A percentile compares a stretch with the other conserved stretches of the same genome.
These are phyloP conservation scores for Acrobasis repandana DNA, from an alignment of 2,888 invertebrate species.

Conservation along the genomic window DNA sequence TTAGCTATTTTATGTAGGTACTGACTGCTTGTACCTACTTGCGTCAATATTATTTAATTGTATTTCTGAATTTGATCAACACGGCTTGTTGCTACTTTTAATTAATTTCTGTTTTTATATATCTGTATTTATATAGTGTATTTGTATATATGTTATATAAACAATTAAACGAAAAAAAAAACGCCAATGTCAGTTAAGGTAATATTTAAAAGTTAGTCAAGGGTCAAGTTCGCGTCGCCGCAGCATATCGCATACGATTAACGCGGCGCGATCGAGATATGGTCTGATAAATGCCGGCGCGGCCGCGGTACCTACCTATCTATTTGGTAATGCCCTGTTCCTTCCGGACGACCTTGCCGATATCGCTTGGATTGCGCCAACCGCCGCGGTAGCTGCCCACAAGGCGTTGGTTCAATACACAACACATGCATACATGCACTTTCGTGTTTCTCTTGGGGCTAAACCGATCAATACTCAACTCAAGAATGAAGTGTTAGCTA, in stretches of 20 bases:
- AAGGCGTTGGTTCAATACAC: constrained; percentile 16
- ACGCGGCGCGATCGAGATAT: constrained; percentile 53
- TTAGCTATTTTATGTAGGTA: not conserved
- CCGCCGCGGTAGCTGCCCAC: constrained; percentile 23
- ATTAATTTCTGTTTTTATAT: too few species aligned
- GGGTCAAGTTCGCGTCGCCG: constrained; percentile 57
- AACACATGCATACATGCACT: not conserved
- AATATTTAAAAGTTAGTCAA: constrained; percentile 13
- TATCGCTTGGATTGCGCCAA: constrained; percentile 47
- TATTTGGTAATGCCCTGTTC: constrained; percentile 69
- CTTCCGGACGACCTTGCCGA: constrained; percentile 72
- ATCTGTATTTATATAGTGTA: too few species aligned
- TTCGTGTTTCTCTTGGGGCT: not conserved
- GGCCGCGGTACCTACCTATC: constrained; percentile 58
- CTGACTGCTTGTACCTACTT: too few species aligned
- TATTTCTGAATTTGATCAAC: too few species aligned
- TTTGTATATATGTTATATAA: too few species aligned
- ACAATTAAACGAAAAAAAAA: too few species aligned
- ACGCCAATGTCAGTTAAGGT: not conserved
- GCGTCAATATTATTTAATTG: too few species aligned
- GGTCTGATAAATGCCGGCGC: constrained; percentile 62
- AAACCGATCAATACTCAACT: not conserved
- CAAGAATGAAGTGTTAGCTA: too few species aligned
- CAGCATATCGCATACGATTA: constrained; percentile 52
- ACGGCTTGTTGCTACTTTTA: too few species aligned